These are phyloP conservation scores for Sinodicranocentrus sp. DNA, from an alignment of 2,888 invertebrate species.

Conservation along the genomic window DNA sequence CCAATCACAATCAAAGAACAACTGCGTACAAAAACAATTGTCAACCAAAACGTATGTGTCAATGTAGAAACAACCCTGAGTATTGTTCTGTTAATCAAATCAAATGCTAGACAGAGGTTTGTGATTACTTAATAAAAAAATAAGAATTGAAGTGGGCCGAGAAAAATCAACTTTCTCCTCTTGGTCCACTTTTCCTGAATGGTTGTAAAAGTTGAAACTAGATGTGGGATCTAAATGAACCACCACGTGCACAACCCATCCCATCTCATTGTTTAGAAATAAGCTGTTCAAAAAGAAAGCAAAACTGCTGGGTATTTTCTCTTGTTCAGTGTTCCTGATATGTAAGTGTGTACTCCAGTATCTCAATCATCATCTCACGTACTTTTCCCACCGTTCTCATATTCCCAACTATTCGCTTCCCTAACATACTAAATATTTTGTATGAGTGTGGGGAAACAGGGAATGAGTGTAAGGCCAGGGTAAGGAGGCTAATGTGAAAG, in stretches of 20 bases:
- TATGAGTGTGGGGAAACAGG: too few relatives aligned
- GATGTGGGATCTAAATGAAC: neutral
- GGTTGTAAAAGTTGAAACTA: constrained; percentile 6
- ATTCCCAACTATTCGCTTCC: neutral
- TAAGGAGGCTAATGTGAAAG: constrained; percentile 18
- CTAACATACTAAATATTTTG: too few relatives aligned
- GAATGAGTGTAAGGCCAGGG: neutral
- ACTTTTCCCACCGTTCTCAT: neutral
- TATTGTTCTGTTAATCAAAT: too few relatives aligned
- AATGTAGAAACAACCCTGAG: too few relatives aligned
- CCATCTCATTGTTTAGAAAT: too few relatives aligned
- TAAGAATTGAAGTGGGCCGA: too few relatives aligned
- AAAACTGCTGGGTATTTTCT: too few relatives aligned
- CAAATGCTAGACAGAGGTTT: neutral
- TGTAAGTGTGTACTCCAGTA: neutral
- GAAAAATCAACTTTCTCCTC: too few relatives aligned
- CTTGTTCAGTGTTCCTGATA: neutral
- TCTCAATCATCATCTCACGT: constrained; percentile 15
- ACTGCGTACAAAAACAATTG: too few relatives aligned
- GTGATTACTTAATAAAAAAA: neutral
- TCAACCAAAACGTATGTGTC: too few relatives aligned
- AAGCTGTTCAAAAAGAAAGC: too few relatives aligned
- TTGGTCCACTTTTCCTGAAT: neutral
- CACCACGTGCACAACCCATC: neutral
- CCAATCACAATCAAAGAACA: too few relatives aligned